Evolutionary conservation across 1,140 invertebrate species (phyloP).

Genomic region (Charaxes varanes): DNA sequence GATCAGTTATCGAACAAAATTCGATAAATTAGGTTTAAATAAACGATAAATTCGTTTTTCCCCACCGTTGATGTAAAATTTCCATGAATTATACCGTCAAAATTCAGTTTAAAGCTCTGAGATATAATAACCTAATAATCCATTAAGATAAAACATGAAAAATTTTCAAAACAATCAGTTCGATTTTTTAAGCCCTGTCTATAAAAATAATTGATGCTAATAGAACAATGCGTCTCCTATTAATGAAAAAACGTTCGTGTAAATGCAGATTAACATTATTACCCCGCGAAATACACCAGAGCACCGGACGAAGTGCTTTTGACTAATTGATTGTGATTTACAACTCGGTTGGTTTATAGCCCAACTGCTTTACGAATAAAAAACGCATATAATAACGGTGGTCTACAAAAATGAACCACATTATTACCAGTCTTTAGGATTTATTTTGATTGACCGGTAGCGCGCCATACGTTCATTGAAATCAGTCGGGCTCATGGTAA

Average conservation of each 20-base stretch:
- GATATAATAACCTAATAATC: too few relatives aligned
- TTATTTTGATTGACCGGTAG: constrained; percentile 9
- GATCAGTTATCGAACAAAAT: too few relatives aligned
- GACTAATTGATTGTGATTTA: constrained; percentile 55
- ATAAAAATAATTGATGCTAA: too few relatives aligned
- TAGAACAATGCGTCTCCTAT: too few relatives aligned
- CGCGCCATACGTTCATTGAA: constrained; percentile 2
- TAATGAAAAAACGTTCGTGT: constrained; percentile 20
- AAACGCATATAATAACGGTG: constrained; percentile 17
- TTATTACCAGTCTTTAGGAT: constrained; percentile 3
- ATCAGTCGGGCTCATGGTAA: constrained; percentile 6
- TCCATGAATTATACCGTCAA: too few relatives aligned
- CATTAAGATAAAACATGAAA: too few relatives aligned
- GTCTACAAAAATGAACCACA: constrained; percentile 19
- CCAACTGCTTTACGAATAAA: constrained; percentile 11
- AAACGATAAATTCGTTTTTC: too few relatives aligned
- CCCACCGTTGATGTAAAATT: too few relatives aligned
- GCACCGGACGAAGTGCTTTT: constrained; percentile 28
- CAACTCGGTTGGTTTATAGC: constrained; percentile 46
- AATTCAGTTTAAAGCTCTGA: too few relatives aligned
- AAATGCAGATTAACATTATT: constrained; percentile 41
- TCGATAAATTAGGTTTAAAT: too few relatives aligned
- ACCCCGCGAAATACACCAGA: constrained; percentile 37
- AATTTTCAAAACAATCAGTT: too few relatives aligned
- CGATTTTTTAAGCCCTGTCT: too few relatives aligned